phyloP scores from a whole-genome alignment of 2,113 vertebrate species.

The Gymnocephalus cernua region DNA sequence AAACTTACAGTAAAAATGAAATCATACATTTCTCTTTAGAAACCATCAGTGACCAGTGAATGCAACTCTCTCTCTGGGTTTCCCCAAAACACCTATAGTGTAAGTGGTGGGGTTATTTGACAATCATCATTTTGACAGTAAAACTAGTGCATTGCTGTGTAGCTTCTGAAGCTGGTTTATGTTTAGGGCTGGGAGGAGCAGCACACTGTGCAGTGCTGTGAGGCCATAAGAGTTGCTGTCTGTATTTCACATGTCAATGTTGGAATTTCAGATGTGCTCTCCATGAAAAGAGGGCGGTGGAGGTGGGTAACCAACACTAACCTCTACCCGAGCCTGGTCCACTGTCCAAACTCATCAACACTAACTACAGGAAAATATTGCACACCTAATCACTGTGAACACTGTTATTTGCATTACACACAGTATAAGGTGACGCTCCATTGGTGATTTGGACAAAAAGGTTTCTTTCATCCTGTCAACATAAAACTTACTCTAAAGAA shows the following conservation, averaged over 20 bases:
- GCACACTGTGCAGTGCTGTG: conserved; percentile 45
- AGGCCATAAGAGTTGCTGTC: conserved; percentile 68
- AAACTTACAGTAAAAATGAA: not conserved
- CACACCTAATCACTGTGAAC: not conserved
- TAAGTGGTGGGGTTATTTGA: not conserved
- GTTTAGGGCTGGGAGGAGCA: conserved; percentile 34
- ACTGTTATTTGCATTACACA: not conserved
- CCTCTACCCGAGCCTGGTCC: conserved; percentile 17
- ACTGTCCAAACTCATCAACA: not conserved
- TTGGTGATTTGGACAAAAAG: not conserved
- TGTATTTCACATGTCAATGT: conserved; percentile 73
- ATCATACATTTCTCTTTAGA: not conserved
- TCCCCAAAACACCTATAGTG: not conserved
- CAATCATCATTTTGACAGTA: not conserved
- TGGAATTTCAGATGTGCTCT: conserved; percentile 74
- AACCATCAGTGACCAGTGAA: not conserved
- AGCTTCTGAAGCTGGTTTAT: conserved; percentile 21
- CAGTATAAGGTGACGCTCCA: not conserved
- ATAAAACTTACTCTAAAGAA: not conserved
- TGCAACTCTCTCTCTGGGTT: not conserved
- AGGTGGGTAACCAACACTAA: conserved; percentile 46
- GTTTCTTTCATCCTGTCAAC: not conserved
- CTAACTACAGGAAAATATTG: conserved; percentile 3
- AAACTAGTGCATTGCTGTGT: not conserved
- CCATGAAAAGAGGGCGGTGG: conserved; percentile 49